Conservation (phyloP, 1,140 invertebrate genomes). For the Gonatopus flavifemur region DNA sequence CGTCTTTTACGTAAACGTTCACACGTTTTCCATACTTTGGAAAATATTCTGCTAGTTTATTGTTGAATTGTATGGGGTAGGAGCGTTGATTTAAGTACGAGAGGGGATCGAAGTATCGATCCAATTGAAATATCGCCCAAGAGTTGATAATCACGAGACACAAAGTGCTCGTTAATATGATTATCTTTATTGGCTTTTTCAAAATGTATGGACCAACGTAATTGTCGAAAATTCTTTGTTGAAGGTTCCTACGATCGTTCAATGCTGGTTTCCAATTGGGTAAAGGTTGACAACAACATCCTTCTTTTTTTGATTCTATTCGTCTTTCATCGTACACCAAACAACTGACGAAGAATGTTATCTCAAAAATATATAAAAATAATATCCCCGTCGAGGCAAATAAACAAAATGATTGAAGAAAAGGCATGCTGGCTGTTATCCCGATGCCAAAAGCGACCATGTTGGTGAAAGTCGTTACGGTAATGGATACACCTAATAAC, state of each 20-base stretch:
- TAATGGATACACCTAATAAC: slow-evolving; percentile 61
- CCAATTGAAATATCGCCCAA: slow-evolving; percentile 56
- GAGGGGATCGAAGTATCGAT: slow-evolving; percentile 63
- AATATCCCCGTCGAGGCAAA: slow-evolving; percentile 58
- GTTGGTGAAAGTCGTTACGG: slow-evolving; percentile 71
- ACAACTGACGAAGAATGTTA: slow-evolving; percentile 63
- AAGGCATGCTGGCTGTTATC: slow-evolving; percentile 60
- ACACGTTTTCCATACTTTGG: slow-evolving; percentile 57
- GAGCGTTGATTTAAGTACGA: slow-evolving; percentile 61
- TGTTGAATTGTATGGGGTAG: slow-evolving; percentile 51
- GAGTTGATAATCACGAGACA: slow-evolving; percentile 36
- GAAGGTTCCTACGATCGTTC: slow-evolving; percentile 56
- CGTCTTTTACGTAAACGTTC: slow-evolving; percentile 55
- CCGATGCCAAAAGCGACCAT: slow-evolving; percentile 68
- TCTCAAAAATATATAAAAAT: slow-evolving; percentile 59
- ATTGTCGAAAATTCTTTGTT: slow-evolving; percentile 55
- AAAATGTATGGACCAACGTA: slow-evolving; percentile 56
- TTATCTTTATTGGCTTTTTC: slow-evolving; percentile 52
- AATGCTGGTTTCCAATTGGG: slow-evolving; percentile 54
- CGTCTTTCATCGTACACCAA: slow-evolving; percentile 60
- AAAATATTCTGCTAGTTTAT: slow-evolving; percentile 56
- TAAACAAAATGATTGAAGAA: slow-evolving; percentile 58
- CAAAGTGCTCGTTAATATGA: slow-evolving; percentile 52
- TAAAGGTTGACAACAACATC: slow-evolving; percentile 51
- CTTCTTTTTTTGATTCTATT: slow-evolving; percentile 53